Evolutionary conservation across 2,797 vertebrate genomes (phyloP).

Genomic region (Pantherophis alleghaniensis): DNA sequence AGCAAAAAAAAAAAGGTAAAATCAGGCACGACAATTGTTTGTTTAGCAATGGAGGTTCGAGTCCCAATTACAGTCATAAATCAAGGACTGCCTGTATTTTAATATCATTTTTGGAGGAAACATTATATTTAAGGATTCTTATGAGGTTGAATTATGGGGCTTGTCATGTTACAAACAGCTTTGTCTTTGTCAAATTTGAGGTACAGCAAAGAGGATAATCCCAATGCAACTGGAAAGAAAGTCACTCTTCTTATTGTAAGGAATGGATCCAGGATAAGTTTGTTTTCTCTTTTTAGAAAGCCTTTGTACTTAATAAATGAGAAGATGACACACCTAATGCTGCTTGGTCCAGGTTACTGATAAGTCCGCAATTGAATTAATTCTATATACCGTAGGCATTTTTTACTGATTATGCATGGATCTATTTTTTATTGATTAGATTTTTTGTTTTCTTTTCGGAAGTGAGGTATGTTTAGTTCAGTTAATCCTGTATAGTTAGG

Average conservation of each 20-base stretch:
- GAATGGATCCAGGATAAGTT: neutral
- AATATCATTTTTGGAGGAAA: neutral
- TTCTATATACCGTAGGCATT: neutral
- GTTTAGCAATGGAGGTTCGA: neutral
- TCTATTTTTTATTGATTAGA: neutral
- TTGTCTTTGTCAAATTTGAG: neutral
- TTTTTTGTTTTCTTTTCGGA: neutral
- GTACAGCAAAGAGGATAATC: neutral
- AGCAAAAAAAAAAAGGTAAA: neutral
- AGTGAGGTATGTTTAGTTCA: neutral
- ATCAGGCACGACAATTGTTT: neutral
- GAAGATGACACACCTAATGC: neutral
- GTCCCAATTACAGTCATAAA: neutral
- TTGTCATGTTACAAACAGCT: neutral
- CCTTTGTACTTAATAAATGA: neutral
- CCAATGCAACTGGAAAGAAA: neutral
- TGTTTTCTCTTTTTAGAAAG: neutral
- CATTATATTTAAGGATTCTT: neutral
- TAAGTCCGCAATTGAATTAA: neutral
- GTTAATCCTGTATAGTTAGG: neutral
- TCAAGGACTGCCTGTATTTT: neutral
- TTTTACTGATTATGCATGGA: neutral
- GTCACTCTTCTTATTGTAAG: neutral
- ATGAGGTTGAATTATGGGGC: neutral
- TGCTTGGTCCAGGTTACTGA: neutral